Evolutionary conservation across 2,888 invertebrate genomes (phyloP).

Genomic region (Noctua comes): DNA sequence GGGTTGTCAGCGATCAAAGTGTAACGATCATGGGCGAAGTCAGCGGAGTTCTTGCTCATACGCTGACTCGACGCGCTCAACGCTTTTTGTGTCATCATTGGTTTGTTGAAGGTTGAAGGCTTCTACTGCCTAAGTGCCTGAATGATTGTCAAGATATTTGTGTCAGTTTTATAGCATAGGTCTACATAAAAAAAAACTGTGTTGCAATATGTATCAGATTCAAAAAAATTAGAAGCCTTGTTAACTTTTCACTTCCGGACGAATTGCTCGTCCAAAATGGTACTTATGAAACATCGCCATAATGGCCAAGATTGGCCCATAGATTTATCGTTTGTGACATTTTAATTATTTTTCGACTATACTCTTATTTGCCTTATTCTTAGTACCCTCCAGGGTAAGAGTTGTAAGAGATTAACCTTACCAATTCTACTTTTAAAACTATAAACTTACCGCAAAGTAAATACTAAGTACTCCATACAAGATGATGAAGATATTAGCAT

Average conservation of each 20-base stretch:
- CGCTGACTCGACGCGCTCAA: slow-evolving; percentile 84
- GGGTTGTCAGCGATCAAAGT: slow-evolving; percentile 92
- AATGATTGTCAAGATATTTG: not conserved
- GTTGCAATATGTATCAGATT: not conserved
- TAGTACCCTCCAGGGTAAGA: not conserved
- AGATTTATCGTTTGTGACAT: not conserved
- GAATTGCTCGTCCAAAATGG: not conserved
- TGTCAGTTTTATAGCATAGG: not conserved
- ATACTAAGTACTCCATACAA: slow-evolving; percentile 99
- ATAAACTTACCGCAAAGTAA: slow-evolving; percentile 96
- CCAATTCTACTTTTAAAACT: not conserved
- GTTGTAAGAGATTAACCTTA: not conserved
- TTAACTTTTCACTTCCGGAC: not conserved
- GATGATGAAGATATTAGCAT: slow-evolving; percentile 99
- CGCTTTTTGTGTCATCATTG: slow-evolving; percentile 82
- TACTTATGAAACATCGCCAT: not conserved
- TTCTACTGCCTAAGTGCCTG: not conserved
- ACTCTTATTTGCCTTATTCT: not conserved
- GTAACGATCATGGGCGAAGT: slow-evolving; percentile 89
- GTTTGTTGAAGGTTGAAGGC: not conserved
- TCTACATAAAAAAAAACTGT: not conserved
- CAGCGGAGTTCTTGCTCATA: slow-evolving; percentile 79
- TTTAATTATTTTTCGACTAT: not conserved
- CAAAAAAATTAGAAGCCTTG: not conserved
- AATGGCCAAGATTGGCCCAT: not conserved